Evolutionary conservation across 2,797 vertebrate species (phyloP).

Genomic region (Thunnus albacares): DNA sequence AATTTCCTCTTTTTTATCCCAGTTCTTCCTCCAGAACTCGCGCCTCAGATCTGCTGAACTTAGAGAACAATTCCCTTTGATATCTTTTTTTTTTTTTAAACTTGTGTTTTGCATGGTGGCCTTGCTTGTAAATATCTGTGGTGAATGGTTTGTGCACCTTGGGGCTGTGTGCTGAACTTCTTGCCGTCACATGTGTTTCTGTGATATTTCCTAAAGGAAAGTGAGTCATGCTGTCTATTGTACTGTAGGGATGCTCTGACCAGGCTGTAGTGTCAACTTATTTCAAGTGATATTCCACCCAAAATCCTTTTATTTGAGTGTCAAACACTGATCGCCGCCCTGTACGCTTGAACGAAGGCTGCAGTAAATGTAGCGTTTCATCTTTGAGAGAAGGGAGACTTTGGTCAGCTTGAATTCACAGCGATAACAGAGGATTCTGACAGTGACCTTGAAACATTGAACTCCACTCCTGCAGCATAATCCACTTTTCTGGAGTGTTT

Average conservation of each 20-base stretch:
- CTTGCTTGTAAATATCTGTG: conserved; percentile 23
- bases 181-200: conserved; percentile 23
- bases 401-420: neutral
- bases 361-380: neutral
- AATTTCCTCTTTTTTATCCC: conserved; percentile 62
- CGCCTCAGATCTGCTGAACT: conserved; percentile 32
- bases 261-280: neutral
- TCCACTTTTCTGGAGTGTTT: neutral
- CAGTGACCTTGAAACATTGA: neutral
- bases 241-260: no score
- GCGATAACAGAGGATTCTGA: neutral
- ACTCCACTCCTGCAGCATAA: neutral
- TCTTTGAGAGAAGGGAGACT: neutral
- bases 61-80: conserved; percentile 30
- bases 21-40: conserved; percentile 15
- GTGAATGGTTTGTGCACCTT: conserved; percentile 9
- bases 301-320: neutral
- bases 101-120: conserved; percentile 3
- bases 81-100: neutral
- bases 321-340: neutral
- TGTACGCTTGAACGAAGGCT: neutral
- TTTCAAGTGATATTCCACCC: neutral
- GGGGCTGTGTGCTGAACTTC: conserved; percentile 10
- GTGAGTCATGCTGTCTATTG: conserved; percentile 35
- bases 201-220: conserved; percentile 30